Evolutionary conservation across 2,797 vertebrate genomes (phyloP).

Genomic region (Cuniculus paca): DNA sequence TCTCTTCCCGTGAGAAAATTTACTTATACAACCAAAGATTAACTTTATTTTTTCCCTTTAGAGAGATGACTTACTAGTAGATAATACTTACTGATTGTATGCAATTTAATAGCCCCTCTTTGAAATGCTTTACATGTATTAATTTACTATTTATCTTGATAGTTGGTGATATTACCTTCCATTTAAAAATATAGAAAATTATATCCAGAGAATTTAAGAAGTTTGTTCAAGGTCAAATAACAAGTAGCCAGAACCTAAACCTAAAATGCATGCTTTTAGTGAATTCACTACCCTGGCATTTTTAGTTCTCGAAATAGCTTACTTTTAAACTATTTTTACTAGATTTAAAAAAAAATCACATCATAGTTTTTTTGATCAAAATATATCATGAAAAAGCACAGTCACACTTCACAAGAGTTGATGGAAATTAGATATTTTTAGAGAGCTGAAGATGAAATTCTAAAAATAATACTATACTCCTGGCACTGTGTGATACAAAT

Average conservation of each 20-base stretch:
- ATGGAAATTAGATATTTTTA: slow-evolving; percentile 29
- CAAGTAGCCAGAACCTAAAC: not conserved
- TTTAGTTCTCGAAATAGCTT: slow-evolving; percentile 7
- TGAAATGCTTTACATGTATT: not conserved
- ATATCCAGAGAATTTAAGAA: not conserved
- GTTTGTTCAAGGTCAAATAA: not conserved
- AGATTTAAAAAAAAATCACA: not conserved
- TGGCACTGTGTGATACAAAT: not conserved
- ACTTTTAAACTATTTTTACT: slow-evolving; percentile 5
- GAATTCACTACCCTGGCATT: not conserved
- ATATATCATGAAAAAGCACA: not conserved
- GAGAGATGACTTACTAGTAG: not conserved
- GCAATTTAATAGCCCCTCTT: not conserved
- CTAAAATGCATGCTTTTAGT: not conserved
- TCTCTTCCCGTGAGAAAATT: not conserved
- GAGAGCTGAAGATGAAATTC: not conserved
- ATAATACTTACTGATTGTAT: not conserved
- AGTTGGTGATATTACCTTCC: not conserved
- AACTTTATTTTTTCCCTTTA: not conserved
- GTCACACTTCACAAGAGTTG: not conserved
- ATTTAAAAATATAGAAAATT: not conserved
- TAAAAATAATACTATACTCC: not conserved
- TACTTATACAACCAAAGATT: not conserved
- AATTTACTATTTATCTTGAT: not conserved
- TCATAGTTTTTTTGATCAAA: not conserved